Evolutionary conservation across 2,888 invertebrate species (phyloP).

Genomic region (Cataglyphis albicans): DNA sequence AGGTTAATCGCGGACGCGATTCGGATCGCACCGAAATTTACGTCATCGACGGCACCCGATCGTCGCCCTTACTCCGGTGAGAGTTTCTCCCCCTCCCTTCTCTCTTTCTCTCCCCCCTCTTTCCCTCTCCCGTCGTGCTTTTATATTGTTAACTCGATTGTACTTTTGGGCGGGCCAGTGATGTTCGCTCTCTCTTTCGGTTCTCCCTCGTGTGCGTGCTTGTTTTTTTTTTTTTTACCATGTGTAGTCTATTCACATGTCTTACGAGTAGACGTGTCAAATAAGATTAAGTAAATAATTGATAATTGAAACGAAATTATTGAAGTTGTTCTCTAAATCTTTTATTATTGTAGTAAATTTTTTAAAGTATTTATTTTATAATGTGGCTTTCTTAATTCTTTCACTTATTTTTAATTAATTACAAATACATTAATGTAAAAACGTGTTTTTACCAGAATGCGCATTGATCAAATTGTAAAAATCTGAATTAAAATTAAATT

Average conservation of each 20-base stretch:
- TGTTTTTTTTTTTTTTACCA: background rate
- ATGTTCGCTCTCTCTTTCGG: background rate
- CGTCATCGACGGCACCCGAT: background rate
- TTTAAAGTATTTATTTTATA: background rate
- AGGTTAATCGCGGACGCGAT: slow-evolving; percentile 13
- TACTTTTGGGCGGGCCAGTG: background rate
- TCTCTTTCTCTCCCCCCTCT: too few species aligned
- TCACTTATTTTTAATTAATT: background rate
- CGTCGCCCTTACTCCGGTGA: slow-evolving; percentile 20
- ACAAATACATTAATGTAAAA: background rate
- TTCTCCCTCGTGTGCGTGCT: background rate
- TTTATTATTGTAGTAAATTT: background rate
- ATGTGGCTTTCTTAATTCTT: background rate
- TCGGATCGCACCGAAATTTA: background rate
- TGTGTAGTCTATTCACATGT: background rate
- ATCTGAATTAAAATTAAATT: background rate
- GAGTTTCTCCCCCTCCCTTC: background rate
- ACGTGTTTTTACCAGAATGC: background rate
- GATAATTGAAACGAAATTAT: background rate
- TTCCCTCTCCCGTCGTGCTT: background rate
- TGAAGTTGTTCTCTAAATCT: background rate
- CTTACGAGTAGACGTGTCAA: background rate
- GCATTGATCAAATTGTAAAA: background rate
- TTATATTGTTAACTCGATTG: background rate
- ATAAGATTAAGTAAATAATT: background rate